Evolutionary conservation across 1,140 invertebrate genomes (phyloP).

Genomic region (Drosophila kurseongensis): DNA sequence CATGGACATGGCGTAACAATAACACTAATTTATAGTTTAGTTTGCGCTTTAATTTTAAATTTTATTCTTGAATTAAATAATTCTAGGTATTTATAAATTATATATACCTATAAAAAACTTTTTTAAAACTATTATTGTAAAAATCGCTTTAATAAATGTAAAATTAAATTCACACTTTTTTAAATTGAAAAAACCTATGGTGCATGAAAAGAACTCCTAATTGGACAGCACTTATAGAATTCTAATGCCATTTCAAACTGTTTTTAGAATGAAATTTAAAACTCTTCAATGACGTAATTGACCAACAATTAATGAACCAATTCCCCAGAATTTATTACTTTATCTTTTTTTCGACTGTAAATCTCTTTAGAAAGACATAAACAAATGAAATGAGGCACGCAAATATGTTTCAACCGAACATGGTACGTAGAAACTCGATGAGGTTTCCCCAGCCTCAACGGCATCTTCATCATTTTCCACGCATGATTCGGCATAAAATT

Average conservation of each 20-base stretch:
- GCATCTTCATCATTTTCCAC: conserved; percentile 79
- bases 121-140: too few relatives aligned
- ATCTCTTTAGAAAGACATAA: conserved; percentile 44
- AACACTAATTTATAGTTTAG: neutral
- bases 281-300: neutral
- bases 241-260: neutral
- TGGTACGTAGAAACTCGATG: conserved; percentile 27
- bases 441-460: conserved; percentile 14
- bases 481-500: conserved; percentile 83
- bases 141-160: too few relatives aligned
- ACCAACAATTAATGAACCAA: conserved; percentile 14
- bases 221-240: too few relatives aligned
- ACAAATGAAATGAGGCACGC: conserved; percentile 71
- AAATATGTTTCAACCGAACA: conserved; percentile 68
- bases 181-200: too few relatives aligned
- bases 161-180: too few relatives aligned
- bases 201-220: too few relatives aligned
- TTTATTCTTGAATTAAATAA: too few relatives aligned
- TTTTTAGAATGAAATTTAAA: too few relatives aligned
- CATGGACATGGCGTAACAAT: neutral
- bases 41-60: neutral
- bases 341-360: conserved; percentile 14
- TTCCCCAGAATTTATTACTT: conserved; percentile 18
- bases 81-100: too few relatives aligned
- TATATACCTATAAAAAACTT: too few relatives aligned